Base-by-base conservation (phyloP, 1,140 invertebrate species). In the Drosophila mojavensis region DNA sequence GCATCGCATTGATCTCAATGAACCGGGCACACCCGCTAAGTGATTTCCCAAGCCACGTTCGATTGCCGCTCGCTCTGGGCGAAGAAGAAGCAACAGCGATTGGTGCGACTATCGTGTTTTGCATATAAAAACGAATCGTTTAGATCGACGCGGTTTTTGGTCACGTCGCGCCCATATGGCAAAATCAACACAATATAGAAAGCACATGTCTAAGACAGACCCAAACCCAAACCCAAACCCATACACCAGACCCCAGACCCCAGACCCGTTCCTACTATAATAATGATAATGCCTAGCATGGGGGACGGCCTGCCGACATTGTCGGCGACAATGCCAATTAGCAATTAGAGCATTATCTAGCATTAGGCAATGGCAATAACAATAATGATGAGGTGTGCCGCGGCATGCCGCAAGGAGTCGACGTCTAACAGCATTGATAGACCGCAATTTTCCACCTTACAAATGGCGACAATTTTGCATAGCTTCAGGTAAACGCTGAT, bases 341-440 rank as follows among this genome's bases (percentile, higher is more conserved):
- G 82, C 82, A 85, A 86, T 86, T 86, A 86, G 79, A 88, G 79
- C 82, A 86, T 79, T 88, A 86, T 75, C 71, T 75, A 15, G 53
- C 59, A 70, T 75, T 75, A 62, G 66, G 28, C 53, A 51, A 70
- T 33, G 9, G 33, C 33, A 33, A 33, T 63, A 58, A 58, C 55
- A 33, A 60, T 15, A 45, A 47, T 45, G 43, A 63, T 45, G 33
- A 62, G 81, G 80, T 72, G 81, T 66, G 80, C 41, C 77, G 17
- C 45, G 20, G 36, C 20, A 65, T 36, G 10, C 39, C 17, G 24
- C 24, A 59, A 51, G 61, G 43, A 73, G 43, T 53, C 48, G 11
- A n/a, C 11, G 17, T 53, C 33, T 53, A 51, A 43, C 11, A 30
- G 15, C 41, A 28, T 39, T 72, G 47, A 72, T 54, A 66, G 47